These are phyloP conservation scores for Archivesica marissinica DNA, from an alignment of 1,140 invertebrate species.

Conservation along the genomic window DNA sequence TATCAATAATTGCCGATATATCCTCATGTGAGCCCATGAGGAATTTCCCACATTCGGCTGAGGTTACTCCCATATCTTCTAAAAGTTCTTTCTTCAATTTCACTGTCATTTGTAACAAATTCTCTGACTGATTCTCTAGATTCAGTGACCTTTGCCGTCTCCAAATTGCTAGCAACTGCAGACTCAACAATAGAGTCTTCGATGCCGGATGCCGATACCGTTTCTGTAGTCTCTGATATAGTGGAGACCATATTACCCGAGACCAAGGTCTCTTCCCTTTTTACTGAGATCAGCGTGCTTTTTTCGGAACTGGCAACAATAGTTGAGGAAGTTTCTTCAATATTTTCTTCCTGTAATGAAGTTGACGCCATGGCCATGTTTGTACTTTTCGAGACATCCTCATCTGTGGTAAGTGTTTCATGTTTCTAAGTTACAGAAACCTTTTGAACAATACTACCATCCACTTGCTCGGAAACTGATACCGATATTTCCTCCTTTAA, in stretches of 20 bases:
- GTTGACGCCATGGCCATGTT: neutral
- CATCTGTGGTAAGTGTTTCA: neutral
- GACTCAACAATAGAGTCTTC: neutral
- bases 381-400: neutral
- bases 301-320: neutral
- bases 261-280: constrained; percentile 19
- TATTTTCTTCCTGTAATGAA: neutral
- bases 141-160: constrained; percentile 45
- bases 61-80: constrained; percentile 36
- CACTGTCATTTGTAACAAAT: constrained; percentile 41
- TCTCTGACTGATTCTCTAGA: constrained; percentile 37
- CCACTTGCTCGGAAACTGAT: neutral
- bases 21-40: constrained; percentile 49
- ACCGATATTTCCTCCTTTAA: neutral
- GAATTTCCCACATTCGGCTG: constrained; percentile 50
- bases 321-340: neutral
- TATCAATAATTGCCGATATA: constrained; percentile 6
- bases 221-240: neutral
- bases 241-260: neutral
- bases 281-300: neutral
- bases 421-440: neutral
- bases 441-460: neutral
- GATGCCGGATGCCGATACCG: neutral
- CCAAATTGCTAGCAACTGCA: constrained; percentile 3
- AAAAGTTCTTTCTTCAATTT: constrained; percentile 50